Percentiles rank a stretch among this genome's conserved stretches.
Evolutionary conservation across 1,140 invertebrate genomes (phyloP).

Genomic region (Zophobas morio): DNA sequence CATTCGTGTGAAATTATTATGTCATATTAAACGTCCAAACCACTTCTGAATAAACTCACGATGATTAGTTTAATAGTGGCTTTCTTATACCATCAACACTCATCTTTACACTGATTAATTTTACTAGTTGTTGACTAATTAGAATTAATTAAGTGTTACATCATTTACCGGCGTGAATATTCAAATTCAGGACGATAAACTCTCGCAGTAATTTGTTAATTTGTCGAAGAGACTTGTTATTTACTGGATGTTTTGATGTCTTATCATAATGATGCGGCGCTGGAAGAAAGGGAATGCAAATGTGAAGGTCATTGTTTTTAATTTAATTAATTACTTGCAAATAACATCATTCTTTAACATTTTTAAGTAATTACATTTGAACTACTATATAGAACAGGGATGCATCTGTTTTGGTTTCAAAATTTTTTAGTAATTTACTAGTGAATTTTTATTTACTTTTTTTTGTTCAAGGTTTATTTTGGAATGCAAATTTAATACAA

Average conservation of each 20-base stretch:
- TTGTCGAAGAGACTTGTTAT: not conserved
- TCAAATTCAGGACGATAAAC: too few relatives aligned
- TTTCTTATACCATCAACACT: not conserved
- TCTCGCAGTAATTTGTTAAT: too few relatives aligned
- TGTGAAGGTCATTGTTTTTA: slow-evolving; percentile 28
- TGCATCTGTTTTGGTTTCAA: too few relatives aligned
- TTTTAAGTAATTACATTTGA: slow-evolving; percentile 3
- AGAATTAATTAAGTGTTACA: not conserved
- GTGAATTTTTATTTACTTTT: too few relatives aligned
- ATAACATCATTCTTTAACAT: slow-evolving; percentile 1
- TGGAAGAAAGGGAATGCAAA: slow-evolving; percentile 19
- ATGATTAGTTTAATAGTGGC: too few relatives aligned
- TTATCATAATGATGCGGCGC: slow-evolving; percentile 21
- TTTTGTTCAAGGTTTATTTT: too few relatives aligned
- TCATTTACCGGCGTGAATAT: not conserved
- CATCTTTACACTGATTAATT: too few relatives aligned
- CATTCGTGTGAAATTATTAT: slow-evolving; percentile 26
- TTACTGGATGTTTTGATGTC: slow-evolving; percentile 5
- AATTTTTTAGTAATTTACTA: too few relatives aligned
- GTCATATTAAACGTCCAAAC: not conserved
- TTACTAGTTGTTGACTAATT: not conserved
- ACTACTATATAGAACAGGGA: not conserved
- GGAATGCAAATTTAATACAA: too few relatives aligned
- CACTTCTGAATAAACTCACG: too few relatives aligned
- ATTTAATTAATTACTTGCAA: slow-evolving; percentile 17